phyloP scores from a whole-genome alignment of 2,888 invertebrate genomes.

The Erebia palarica region DNA sequence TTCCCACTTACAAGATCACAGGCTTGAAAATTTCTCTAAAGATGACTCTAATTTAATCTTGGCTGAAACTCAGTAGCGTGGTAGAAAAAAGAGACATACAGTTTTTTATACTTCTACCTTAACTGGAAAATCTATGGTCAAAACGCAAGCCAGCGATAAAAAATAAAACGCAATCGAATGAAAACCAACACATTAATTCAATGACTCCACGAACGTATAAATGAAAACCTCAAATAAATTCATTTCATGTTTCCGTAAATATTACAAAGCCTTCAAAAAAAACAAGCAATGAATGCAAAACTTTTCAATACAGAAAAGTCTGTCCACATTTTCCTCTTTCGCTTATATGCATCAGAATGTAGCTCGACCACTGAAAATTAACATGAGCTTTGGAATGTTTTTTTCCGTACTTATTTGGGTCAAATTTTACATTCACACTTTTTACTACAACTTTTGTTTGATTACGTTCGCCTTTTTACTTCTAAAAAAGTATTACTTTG shows the following conservation, averaged over 20 bases:
- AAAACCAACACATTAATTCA: slow-evolving; percentile 12
- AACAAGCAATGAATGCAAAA: slow-evolving; percentile 21
- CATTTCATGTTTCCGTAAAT: slow-evolving; percentile 17
- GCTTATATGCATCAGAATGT: slow-evolving; percentile 17
- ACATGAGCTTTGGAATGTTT: slow-evolving; percentile 4
- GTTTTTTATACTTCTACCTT: too few species aligned
- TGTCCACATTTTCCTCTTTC: slow-evolving; percentile 16
- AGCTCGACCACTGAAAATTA: slow-evolving; percentile 11
- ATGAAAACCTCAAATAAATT: slow-evolving; percentile 20
- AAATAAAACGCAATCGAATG: slow-evolving; percentile 14
- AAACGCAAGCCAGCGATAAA: background rate
- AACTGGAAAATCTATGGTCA: too few species aligned
- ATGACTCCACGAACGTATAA: slow-evolving; percentile 9
- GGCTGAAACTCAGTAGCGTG: too few species aligned
- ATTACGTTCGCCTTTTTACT: too few species aligned
- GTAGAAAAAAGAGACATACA: too few species aligned
- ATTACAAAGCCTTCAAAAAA: slow-evolving; percentile 22
- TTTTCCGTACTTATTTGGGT: slow-evolving; percentile 6
- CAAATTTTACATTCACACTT: background rate
- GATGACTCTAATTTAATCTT: too few species aligned
- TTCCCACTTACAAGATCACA: too few species aligned
- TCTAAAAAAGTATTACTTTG: too few species aligned
- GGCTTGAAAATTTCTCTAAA: too few species aligned
- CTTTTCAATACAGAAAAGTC: slow-evolving; percentile 19
- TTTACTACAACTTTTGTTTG: background rate